Evolutionary conservation across 2,113 vertebrate species (phyloP).

Genomic region (Peromyscus maniculatus): DNA sequence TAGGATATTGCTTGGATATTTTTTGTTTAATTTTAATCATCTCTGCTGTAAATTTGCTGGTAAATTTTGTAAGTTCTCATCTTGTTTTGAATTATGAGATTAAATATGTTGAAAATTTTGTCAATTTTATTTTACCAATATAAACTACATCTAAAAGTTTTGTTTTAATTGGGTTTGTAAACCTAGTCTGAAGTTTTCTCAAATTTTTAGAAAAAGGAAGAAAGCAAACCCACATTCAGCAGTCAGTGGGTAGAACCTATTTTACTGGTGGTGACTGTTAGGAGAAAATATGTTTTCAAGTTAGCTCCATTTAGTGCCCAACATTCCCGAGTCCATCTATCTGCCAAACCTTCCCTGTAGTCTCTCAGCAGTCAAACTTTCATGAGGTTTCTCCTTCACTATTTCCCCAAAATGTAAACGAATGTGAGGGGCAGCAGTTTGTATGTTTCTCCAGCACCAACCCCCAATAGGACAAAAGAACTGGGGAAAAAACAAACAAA

Average conservation of each 20-base stretch:
- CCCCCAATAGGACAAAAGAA: neutral
- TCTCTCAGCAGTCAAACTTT: neutral
- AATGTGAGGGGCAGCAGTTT: neutral
- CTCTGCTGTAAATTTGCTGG: neutral
- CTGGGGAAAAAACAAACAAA: neutral
- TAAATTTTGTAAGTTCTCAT: neutral
- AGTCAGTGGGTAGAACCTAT: neutral
- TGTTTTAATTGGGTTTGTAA: neutral
- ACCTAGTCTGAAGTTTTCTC: neutral
- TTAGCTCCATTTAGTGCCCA: neutral
- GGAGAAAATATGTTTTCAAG: neutral
- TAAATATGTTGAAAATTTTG: neutral
- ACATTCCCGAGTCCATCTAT: too few species aligned
- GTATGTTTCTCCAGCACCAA: neutral
- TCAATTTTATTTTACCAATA: neutral
- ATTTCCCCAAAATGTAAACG: neutral
- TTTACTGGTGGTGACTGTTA: neutral
- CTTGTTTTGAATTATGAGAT: constrained; percentile 20
- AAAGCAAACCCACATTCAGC: neutral
- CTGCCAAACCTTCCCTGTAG: neutral
- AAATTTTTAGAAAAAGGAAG: neutral
- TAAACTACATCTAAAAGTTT: neutral
- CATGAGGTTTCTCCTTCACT: constrained; percentile 6
- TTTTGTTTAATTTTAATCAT: constrained; percentile 18
- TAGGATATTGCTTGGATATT: neutral